Conservation (phyloP, 2,797 vertebrate species). For the Odontamblyopus lacepedii region DNA sequence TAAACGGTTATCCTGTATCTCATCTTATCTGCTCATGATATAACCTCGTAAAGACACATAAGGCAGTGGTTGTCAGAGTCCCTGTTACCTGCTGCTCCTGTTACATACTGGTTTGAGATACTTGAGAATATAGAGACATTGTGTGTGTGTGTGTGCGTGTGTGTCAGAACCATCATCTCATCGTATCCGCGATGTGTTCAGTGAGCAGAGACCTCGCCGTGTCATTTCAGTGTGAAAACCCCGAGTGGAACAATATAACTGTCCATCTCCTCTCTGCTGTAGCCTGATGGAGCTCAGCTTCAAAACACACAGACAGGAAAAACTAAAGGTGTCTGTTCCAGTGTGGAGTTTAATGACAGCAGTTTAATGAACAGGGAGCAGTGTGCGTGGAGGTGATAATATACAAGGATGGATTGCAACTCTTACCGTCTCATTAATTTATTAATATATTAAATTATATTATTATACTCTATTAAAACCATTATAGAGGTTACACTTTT, state of each 20-base stretch:
- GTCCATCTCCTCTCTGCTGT: slow-evolving; percentile 48
- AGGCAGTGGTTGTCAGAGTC: slow-evolving; percentile 42
- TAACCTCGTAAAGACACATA: slow-evolving; percentile 30
- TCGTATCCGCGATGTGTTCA: slow-evolving; percentile 41
- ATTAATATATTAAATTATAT: too few species aligned
- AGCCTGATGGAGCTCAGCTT: slow-evolving; percentile 48
- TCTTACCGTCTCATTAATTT: too few species aligned
- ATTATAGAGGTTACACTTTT: too few species aligned
- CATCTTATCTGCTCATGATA: slow-evolving; percentile 34
- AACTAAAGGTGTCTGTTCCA: slow-evolving; percentile 40
- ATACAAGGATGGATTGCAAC: neutral
- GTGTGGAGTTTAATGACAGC: slow-evolving; percentile 41
- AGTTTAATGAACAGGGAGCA: slow-evolving; percentile 6
- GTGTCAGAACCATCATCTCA: slow-evolving; percentile 53
- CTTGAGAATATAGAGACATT: slow-evolving; percentile 23
- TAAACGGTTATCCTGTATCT: slow-evolving; percentile 21
- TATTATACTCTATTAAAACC: too few species aligned
- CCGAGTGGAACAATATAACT: slow-evolving; percentile 41
- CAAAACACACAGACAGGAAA: slow-evolving; percentile 45
- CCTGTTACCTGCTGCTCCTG: slow-evolving; percentile 45
- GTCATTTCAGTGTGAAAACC: slow-evolving; percentile 55
- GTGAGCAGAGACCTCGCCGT: slow-evolving; percentile 38
- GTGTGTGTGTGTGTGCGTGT: slow-evolving; percentile 26
- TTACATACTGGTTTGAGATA: slow-evolving; percentile 22
- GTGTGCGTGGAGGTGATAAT: neutral